A percentile compares a stretch with the other conserved stretches of the same genome.
phyloP scores from a whole-genome alignment of 2,113 vertebrate genomes.

The Tupaia tana region DNA sequence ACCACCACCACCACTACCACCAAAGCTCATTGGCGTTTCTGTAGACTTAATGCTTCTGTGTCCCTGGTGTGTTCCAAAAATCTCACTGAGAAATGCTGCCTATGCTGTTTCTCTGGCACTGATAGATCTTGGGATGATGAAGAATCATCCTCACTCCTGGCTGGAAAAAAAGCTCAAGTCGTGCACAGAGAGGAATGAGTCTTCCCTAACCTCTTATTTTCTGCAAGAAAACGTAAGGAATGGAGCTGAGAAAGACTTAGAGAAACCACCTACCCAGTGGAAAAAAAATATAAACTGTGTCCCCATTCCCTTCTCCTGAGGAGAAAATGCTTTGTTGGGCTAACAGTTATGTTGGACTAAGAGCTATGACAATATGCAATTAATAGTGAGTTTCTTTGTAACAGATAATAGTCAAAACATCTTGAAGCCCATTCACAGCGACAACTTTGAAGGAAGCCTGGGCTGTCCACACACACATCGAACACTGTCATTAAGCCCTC shows the following conservation, averaged over 20 bases:
- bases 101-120: too few relatives aligned
- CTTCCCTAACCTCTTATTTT: conserved; percentile 31
- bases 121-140: not conserved
- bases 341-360: conserved; percentile 73
- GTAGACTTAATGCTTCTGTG: not conserved
- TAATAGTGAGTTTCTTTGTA: conserved; percentile 83
- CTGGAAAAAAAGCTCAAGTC: not conserved
- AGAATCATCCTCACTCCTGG: not conserved
- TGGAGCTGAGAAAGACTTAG: not conserved
- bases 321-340: conserved; percentile 72
- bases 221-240: conserved; percentile 4
- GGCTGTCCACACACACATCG: conserved; percentile 78
- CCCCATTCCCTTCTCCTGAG: conserved; percentile 35
- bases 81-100: not conserved
- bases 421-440: conserved; percentile 85
- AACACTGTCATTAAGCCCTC: conserved; percentile 86
- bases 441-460: conserved; percentile 79
- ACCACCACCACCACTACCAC: not conserved
- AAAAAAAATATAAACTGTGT: not conserved
- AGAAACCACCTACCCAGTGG: not conserved
- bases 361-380: conserved; percentile 83
- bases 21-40: too few relatives aligned
- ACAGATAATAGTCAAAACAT: conserved; percentile 87
- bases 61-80: not conserved
- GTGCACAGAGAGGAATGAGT: not conserved